phyloP scores from a whole-genome alignment of 2,888 invertebrate species.

The Cecidostiba fungosa region DNA sequence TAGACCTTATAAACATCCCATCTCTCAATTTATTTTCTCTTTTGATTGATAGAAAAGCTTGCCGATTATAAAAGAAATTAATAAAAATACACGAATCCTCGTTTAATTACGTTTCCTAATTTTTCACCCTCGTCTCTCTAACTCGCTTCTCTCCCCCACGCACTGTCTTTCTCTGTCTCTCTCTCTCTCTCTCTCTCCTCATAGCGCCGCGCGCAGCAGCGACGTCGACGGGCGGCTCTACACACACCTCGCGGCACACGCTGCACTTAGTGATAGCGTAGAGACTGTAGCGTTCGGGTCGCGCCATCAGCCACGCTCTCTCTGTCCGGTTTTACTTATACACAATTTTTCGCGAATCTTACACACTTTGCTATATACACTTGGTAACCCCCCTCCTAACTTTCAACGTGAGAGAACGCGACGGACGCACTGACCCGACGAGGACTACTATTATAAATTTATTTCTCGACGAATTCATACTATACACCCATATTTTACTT shows the following conservation, averaged over 20 bases:
- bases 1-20: no score
- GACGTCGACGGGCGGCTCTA: constrained; percentile 47
- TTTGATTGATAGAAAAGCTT: no score
- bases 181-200: constrained; percentile 64
- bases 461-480: no score
- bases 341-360: neutral
- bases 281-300: constrained; percentile 78
- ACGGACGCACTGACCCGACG: neutral
- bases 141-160: neutral
- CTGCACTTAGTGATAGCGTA: constrained; percentile 78
- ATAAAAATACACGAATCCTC: neutral
- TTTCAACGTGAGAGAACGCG: neutral
- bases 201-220: constrained; percentile 67
- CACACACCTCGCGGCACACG: constrained; percentile 65
- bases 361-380: neutral
- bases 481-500: no score
- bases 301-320: constrained; percentile 43
- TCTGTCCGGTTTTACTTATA: neutral
- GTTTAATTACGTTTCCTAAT: constrained; percentile 25
- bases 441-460: no score
- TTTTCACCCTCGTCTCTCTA: constrained; percentile 5
- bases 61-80: no score
- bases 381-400: no score
- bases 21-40: no score
- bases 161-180: neutral